Percentiles rank a stretch among this genome's conserved stretches.
Conservation (phyloP, 2,797 vertebrate genomes). For the Alcedo atthis region DNA sequence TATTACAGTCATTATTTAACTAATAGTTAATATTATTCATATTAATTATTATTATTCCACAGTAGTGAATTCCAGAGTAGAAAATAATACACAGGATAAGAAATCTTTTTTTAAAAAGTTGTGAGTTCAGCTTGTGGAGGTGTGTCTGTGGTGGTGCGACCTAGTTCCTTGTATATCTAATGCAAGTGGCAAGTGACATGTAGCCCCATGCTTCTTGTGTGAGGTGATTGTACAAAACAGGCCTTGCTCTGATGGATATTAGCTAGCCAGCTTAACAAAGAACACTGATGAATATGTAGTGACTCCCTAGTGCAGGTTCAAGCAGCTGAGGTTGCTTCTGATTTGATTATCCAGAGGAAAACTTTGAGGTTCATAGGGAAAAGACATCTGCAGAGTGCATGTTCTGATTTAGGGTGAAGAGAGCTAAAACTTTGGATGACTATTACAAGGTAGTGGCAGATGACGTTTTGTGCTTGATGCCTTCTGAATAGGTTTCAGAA, state of each 20-base stretch:
- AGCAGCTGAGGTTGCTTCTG: background rate
- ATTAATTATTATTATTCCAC: too few relatives aligned
- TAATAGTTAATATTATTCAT: too few relatives aligned
- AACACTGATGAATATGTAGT: background rate
- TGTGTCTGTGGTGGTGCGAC: background rate
- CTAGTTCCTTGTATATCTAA: background rate
- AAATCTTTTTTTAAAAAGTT: background rate
- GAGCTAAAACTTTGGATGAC: background rate
- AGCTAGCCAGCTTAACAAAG: background rate
- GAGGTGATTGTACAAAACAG: background rate
- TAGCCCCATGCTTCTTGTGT: background rate
- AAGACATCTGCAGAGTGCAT: background rate
- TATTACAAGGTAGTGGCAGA: background rate
- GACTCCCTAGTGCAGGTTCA: background rate
- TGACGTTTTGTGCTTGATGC: background rate
- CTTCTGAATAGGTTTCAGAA: background rate
- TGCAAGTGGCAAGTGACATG: background rate
- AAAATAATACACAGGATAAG: background rate
- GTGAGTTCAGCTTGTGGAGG: background rate
- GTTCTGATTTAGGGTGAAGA: background rate
- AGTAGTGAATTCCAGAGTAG: background rate
- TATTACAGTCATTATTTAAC: too few relatives aligned
- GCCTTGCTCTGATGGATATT: background rate
- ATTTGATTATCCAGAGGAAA: background rate
- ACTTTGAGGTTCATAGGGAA: background rate